Evolutionary conservation across 2,888 invertebrate species (phyloP).

Genomic region (Synanthedon myopaeformis): DNA sequence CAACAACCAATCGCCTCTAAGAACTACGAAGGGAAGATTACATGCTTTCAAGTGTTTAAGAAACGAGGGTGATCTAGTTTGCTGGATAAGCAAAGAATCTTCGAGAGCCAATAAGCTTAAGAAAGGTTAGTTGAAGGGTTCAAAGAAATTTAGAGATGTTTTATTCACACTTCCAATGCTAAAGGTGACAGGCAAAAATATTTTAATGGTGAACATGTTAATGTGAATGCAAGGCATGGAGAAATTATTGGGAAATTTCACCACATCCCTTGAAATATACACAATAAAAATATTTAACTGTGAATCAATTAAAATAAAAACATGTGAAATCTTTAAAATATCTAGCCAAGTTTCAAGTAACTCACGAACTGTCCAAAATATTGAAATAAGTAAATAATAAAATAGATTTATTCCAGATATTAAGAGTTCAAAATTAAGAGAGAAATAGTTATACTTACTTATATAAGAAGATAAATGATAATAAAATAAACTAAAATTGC

Average conservation of each 20-base stretch:
- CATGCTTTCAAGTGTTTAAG: constrained; percentile 37
- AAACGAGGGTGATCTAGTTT: constrained; percentile 5
- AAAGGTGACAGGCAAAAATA: constrained; percentile 40
- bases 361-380: too few relatives aligned
- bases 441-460: too few relatives aligned
- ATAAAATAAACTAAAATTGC: too few relatives aligned
- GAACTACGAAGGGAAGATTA: constrained; percentile 30
- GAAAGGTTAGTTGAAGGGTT: constrained; percentile 15
- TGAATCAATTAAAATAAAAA: too few relatives aligned
- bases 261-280: constrained; percentile 9
- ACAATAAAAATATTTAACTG: too few relatives aligned
- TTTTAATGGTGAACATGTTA: constrained; percentile 39
- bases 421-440: too few relatives aligned
- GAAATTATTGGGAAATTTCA: constrained; percentile 23
- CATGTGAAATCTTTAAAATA: too few relatives aligned
- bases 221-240: constrained; percentile 18
- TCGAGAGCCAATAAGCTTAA: constrained; percentile 38
- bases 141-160: constrained; percentile 16
- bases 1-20: constrained; percentile 48
- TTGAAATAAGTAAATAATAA: too few relatives aligned
- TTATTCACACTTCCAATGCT: constrained; percentile 30
- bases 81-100: constrained; percentile 34
- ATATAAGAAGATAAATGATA: too few relatives aligned
- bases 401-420: too few relatives aligned
- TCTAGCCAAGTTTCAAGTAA: too few relatives aligned